Evolutionary conservation across 2,113 vertebrate species (phyloP).

Genomic region (Prietella phreatophila): DNA sequence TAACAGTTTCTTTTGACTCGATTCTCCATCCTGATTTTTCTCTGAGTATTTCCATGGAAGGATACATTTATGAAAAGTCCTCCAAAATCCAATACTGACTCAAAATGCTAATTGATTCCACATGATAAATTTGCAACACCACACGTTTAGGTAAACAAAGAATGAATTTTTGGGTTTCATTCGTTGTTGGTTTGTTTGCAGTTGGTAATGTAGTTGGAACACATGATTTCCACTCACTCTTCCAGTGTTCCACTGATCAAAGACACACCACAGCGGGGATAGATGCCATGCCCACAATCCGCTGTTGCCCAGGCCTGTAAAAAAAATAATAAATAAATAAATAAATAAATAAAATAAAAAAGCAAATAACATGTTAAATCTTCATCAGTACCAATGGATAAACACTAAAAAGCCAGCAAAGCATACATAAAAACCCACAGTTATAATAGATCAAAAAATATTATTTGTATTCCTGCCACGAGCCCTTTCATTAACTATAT

Average conservation of each 20-base stretch:
- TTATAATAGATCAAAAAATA: slow-evolving; percentile 10
- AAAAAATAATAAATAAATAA: neutral
- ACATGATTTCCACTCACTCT: slow-evolving; percentile 60
- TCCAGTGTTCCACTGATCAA: slow-evolving; percentile 64
- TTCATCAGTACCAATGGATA: slow-evolving; percentile 8
- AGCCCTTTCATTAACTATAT: neutral
- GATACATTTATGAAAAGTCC: slow-evolving; percentile 48
- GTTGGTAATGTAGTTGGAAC: slow-evolving; percentile 58
- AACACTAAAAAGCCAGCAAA: neutral
- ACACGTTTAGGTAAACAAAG: slow-evolving; percentile 22
- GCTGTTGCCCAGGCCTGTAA: slow-evolving; percentile 64
- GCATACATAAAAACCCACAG: neutral
- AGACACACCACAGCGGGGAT: slow-evolving; percentile 47
- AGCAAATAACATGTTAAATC: slow-evolving; percentile 54
- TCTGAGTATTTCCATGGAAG: slow-evolving; percentile 65
- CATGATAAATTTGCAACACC: slow-evolving; percentile 39
- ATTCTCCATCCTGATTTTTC: slow-evolving; percentile 67
- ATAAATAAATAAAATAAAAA: neutral
- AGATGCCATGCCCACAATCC: slow-evolving; percentile 59
- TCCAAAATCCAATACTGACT: slow-evolving; percentile 41
- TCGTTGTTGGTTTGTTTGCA: slow-evolving; percentile 32
- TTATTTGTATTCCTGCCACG: neutral
- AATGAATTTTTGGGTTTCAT: slow-evolving; percentile 30
- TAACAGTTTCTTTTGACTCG: slow-evolving; percentile 59
- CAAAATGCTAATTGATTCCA: slow-evolving; percentile 35